Evolutionary conservation across 2,888 invertebrate species (phyloP), one percentile per base, ranked within the genome.

Genomic region (Cremastinae sp.): DNA sequence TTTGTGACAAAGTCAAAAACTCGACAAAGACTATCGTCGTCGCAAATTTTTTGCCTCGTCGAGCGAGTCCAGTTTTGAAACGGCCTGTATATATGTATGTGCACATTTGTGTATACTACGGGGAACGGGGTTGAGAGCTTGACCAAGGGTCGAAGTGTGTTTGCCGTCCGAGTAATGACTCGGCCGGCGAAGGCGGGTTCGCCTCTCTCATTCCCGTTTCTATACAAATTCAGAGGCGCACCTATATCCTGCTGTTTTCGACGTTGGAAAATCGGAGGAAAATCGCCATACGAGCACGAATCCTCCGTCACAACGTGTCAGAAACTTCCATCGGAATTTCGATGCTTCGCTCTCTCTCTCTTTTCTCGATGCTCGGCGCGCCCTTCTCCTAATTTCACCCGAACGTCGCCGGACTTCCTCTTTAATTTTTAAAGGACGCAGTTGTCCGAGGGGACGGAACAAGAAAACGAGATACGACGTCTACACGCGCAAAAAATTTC

Each of bases 141-240:
- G 85, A 82, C 85, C 85, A 84, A 85, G 86, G 86, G 85, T 85
- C 87, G 84, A 87, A 88, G 89, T 88, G 86, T 90, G 89, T 89
- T 90, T 90, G 89, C 89, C 82, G 84, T 88, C 86, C 88, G 82
- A 90, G 89, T 89, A 89, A 90, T 89, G 89, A 88, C 87, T 85
- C 86, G 22, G 36, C 53, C 3, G 18, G 34, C 51, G 59, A 14
- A 28, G 82, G 84, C 80, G 84, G 85, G 84, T 85, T 75, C 59
- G 65, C 86, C 85, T 84, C 79, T 74, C 66, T 70, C 68, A 68
- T 68, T 61, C 79, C 75, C 71, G 74, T 78, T 64, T 61, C 65
- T 69, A 22, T 22, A 38, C 38, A 16, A 18, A n/a, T 51, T 20
- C 20, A 22, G 18, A 51, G 9, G 18, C 43, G 14, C 38, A 47